Evolutionary conservation across 2,888 invertebrate genomes (phyloP).

Genomic region (Galeruca laticollis): DNA sequence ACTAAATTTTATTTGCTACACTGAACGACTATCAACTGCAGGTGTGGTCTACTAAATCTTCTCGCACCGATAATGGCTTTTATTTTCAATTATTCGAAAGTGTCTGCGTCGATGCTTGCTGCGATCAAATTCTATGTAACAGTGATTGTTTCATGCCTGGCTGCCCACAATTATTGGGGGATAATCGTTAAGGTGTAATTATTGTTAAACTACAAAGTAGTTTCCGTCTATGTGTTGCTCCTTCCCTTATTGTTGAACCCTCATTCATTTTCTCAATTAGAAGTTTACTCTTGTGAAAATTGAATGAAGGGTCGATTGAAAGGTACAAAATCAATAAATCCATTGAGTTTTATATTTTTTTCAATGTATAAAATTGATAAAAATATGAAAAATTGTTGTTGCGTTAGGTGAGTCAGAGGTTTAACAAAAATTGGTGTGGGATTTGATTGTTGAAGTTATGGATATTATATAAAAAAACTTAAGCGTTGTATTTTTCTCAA

Average conservation of each 20-base stretch:
- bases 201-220: conserved; percentile 24
- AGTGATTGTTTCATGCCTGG: conserved; percentile 35
- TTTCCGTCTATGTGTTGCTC: conserved; percentile 5
- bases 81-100: conserved; percentile 9
- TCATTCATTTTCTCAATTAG: conserved; percentile 15
- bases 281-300: conserved; percentile 6
- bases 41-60: conserved; percentile 12
- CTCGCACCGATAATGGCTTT: conserved; percentile 7
- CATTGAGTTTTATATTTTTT: too few relatives aligned
- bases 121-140: conserved; percentile 20
- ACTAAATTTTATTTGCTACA: not conserved
- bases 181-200: conserved; percentile 37
- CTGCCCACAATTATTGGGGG: conserved; percentile 40
- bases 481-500: too few relatives aligned
- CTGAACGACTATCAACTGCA: not conserved
- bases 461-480: too few relatives aligned
- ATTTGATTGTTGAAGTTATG: too few relatives aligned
- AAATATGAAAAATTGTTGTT: too few relatives aligned
- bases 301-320: not conserved
- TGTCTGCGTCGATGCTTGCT: conserved; percentile 15
- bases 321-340: not conserved
- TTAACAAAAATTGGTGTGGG: too few relatives aligned
- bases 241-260: conserved; percentile 4
- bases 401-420: too few relatives aligned
- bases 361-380: too few relatives aligned